phyloP scores from a whole-genome alignment of 2,888 invertebrate species.

The Dasysyrphus albostriatus region DNA sequence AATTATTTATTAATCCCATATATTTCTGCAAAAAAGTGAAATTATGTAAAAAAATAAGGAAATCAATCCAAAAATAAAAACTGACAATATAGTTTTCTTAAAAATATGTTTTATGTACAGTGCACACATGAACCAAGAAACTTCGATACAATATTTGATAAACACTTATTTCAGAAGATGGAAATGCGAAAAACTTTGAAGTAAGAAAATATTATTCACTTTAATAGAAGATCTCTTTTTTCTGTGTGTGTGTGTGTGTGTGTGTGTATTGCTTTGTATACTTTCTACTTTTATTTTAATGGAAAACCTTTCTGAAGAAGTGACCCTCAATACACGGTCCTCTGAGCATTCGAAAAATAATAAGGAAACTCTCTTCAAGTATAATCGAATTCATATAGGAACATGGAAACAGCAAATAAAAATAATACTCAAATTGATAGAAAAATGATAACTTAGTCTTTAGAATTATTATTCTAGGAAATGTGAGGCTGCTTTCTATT shows the following conservation, averaged over 20 bases:
- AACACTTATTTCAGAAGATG: background rate
- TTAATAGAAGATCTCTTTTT: too few relatives aligned
- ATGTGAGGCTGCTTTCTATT: background rate
- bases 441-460: conserved; percentile 27
- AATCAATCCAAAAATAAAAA: too few relatives aligned
- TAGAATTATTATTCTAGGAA: conserved; percentile 8
- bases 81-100: background rate
- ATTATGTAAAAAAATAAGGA: too few relatives aligned
- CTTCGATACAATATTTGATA: background rate
- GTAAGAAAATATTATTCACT: background rate
- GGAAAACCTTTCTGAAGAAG: conserved; percentile 8
- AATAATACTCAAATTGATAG: conserved; percentile 15
- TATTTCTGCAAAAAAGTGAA: too few relatives aligned
- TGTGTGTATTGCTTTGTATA: background rate
- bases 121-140: background rate
- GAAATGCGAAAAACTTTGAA: background rate
- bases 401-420: conserved; percentile 9
- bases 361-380: conserved; percentile 19
- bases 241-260: background rate
- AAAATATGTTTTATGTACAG: too few relatives aligned
- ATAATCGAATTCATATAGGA: conserved; percentile 25
- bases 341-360: conserved; percentile 11
- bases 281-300: conserved; percentile 25
- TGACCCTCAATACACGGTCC: conserved; percentile 9
- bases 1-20: too few relatives aligned